Base-by-base conservation (phyloP, 2,797 vertebrate genomes). In the Lerista edwardsae region DNA sequence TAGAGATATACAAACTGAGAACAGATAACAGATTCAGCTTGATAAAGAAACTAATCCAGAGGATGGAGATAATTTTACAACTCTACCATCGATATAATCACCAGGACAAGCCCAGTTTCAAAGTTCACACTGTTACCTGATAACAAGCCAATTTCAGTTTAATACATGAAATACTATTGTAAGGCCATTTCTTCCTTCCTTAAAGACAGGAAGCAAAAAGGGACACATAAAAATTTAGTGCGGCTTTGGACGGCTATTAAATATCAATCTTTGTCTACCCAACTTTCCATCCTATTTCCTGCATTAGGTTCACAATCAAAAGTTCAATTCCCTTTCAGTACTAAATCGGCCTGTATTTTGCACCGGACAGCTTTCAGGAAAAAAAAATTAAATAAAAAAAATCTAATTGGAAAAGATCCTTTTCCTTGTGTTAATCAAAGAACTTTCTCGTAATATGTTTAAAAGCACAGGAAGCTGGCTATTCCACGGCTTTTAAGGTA, bases 401-500 rank as follows among this genome's bases (percentile, higher is more conserved):
- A n/a, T 25, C 64, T 80, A 71, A 90, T 62, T 78, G 47, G 55
- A 93, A 91, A 73, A 41, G 27, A 47, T 1, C 62, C 34, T 84
- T 67, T 62, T 23, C 34, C 73, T 41, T 89, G 89, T 87, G 86
- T 61, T 55, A 84, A 34, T 27, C 47, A 90, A 80, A 91, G 76
- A 86, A 92, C 75, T n/a, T 61, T 92, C 91, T 67, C 55, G 39
- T 68, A 83, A 86, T 64, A 82, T 79, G 84, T 91, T 81, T 84
- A 86, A 84, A 79, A 82, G 67, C 86, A 91, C 3, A 85, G 57
- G n/a, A 91, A 88, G 51, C 51, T 90, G 21, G n/a, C 36, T 29
- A 90, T 87, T 68, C 57, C 84, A 57, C 64, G 90, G 90, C 75
- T 92, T 88, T 92, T 93, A 91, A 93, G 91, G 90, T 93, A 90